A percentile compares a stretch with the other conserved stretches of the same genome.
phyloP scores from a whole-genome alignment of 2,113 vertebrate species.

The Tyto alba region DNA sequence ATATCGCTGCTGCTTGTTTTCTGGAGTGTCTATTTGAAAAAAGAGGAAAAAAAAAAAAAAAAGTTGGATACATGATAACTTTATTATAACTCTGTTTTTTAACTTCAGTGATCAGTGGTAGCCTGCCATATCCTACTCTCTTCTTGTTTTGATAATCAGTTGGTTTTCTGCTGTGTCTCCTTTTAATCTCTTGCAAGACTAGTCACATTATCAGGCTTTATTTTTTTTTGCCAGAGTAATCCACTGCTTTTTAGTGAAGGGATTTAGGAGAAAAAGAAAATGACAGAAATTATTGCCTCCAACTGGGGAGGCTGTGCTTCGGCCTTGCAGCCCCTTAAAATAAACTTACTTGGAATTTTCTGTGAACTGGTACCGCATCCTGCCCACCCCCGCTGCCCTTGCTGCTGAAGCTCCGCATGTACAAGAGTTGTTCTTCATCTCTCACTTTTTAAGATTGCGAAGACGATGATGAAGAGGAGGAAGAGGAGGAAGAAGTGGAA shows the following conservation, averaged over 20 bases:
- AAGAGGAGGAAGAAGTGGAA: constrained; percentile 34
- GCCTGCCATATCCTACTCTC: background rate
- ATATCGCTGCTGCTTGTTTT: background rate
- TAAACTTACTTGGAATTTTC: background rate
- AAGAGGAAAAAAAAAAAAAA: background rate
- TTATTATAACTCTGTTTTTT: background rate
- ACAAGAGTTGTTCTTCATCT: background rate
- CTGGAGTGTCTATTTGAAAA: background rate
- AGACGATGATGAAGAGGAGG: constrained; percentile 51
- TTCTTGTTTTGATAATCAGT: background rate
- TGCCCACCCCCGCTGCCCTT: background rate
- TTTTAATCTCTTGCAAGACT: constrained; percentile 1
- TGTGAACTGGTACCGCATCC: background rate
- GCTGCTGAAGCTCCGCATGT: background rate
- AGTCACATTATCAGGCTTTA: background rate
- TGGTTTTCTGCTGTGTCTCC: constrained; percentile 9
- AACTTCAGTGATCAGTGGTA: background rate
- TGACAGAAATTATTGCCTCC: background rate
- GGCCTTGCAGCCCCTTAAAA: background rate
- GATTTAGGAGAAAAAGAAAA: background rate
- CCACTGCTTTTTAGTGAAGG: background rate
- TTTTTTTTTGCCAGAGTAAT: background rate
- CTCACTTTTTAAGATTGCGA: constrained; percentile 48
- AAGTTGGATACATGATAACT: background rate
- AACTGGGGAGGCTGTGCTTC: background rate